A percentile compares a stretch with the other conserved stretches of the same genome.
phyloP scores from a whole-genome alignment of 2,113 vertebrate genomes.

The Apus apus region DNA sequence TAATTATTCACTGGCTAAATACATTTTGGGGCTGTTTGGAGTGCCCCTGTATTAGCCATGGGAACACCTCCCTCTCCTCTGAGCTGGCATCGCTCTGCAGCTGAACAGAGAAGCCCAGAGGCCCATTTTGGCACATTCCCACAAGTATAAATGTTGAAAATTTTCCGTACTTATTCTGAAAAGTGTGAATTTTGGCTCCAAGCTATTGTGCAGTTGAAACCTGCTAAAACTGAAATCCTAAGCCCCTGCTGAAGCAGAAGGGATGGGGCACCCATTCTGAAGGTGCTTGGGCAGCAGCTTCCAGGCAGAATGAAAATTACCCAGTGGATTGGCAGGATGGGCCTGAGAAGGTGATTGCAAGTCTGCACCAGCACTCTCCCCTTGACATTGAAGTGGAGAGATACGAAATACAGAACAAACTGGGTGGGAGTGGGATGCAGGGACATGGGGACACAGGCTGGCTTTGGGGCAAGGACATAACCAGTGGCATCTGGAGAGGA shows the following conservation, averaged over 20 bases:
- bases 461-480: accelerated
- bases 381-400: background rate
- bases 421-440: background rate
- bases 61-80: background rate
- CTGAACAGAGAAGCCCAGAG: background rate
- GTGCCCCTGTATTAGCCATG: accelerated
- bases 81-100: accelerated
- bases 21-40: background rate
- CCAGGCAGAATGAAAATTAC: background rate
- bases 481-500: background rate
- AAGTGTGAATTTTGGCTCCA: background rate
- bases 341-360: background rate
- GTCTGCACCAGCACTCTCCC: background rate
- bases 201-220: background rate
- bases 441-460: background rate
- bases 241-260: background rate
- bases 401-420: background rate
- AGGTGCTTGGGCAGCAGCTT: background rate
- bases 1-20: background rate
- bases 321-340: background rate
- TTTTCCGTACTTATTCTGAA: background rate
- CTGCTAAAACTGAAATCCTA: background rate
- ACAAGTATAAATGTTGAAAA: background rate
- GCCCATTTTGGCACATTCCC: background rate
- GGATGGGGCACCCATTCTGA: background rate